Evolutionary conservation across 2,113 vertebrate species (phyloP).

Genomic region (Carassius auratus): DNA sequence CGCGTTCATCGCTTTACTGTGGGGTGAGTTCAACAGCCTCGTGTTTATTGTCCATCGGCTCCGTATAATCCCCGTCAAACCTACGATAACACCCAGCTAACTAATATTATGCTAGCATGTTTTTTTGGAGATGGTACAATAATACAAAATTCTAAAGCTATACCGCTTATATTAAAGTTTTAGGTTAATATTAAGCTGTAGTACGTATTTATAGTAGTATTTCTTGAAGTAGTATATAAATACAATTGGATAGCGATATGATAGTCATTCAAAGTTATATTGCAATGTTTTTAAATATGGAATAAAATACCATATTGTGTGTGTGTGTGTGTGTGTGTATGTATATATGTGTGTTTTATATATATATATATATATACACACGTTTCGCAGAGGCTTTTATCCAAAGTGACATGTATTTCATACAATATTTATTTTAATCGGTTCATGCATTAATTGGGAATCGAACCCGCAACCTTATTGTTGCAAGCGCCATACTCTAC

Average conservation of each 20-base stretch:
- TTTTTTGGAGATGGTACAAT: background rate
- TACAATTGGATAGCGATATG: background rate
- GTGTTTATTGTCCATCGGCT: background rate
- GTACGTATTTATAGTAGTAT: too few species aligned
- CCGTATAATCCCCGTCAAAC: conserved; percentile 1
- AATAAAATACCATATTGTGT: too few species aligned
- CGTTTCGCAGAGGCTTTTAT: background rate
- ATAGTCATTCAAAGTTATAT: background rate
- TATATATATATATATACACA: too few species aligned
- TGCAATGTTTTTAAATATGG: background rate
- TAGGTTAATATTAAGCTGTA: background rate
- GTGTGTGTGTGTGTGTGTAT: too few species aligned
- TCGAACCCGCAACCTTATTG: background rate
- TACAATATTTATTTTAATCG: too few species aligned
- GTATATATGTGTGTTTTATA: too few species aligned
- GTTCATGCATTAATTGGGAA: background rate
- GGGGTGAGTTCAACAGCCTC: conserved; percentile 69
- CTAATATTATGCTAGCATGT: background rate
- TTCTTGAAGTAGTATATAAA: background rate
- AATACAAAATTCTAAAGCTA: background rate
- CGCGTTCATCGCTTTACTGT: conserved; percentile 63
- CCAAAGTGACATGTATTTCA: too few species aligned
- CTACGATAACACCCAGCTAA: background rate
- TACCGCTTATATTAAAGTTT: background rate
- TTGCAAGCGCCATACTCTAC: too few species aligned